Percentiles rank a stretch among this genome's conserved stretches.
These are phyloP conservation scores for Octomys mimax DNA, from an alignment of 2,797 vertebrate species.

Conservation along the genomic window DNA sequence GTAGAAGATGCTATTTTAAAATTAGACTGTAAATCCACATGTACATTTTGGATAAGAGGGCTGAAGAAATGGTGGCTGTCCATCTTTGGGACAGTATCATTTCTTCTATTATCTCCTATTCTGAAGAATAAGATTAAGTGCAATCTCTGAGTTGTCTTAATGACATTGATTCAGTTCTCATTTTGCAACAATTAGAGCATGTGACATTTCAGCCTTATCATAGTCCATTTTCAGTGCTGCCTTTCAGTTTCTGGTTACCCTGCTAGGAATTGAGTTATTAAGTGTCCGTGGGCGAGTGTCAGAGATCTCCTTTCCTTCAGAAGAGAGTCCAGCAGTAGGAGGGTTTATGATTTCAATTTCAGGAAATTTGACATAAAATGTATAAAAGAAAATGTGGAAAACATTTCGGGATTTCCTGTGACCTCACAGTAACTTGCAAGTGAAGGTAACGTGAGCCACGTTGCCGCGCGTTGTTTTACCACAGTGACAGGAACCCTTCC, in stretches of 20 bases:
- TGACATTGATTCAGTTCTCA: constrained; percentile 60
- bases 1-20: constrained; percentile 64
- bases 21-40: constrained; percentile 58
- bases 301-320: constrained; percentile 75
- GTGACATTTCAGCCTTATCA: constrained; percentile 74
- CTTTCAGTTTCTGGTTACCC: constrained; percentile 71
- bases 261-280: constrained; percentile 79
- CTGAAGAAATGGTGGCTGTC: neutral
- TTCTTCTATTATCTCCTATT: constrained; percentile 68
- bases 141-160: constrained; percentile 4
- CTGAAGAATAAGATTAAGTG: constrained; percentile 60
- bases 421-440: constrained; percentile 85
- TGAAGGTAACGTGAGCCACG: constrained; percentile 80
- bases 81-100: constrained; percentile 9
- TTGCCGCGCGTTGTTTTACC: constrained; percentile 53
- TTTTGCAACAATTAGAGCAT: constrained; percentile 51
- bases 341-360: constrained; percentile 81
- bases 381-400: constrained; percentile 83
- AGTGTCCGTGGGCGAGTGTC: constrained; percentile 70
- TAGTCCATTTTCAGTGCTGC: constrained; percentile 59
- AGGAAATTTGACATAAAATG: constrained; percentile 82
- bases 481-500: constrained; percentile 59
- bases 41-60: constrained; percentile 37
- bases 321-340: constrained; percentile 76
- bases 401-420: constrained; percentile 85